Evolutionary conservation across 2,113 vertebrate species (phyloP).

Genomic region (Tragelaphus scriptus): DNA sequence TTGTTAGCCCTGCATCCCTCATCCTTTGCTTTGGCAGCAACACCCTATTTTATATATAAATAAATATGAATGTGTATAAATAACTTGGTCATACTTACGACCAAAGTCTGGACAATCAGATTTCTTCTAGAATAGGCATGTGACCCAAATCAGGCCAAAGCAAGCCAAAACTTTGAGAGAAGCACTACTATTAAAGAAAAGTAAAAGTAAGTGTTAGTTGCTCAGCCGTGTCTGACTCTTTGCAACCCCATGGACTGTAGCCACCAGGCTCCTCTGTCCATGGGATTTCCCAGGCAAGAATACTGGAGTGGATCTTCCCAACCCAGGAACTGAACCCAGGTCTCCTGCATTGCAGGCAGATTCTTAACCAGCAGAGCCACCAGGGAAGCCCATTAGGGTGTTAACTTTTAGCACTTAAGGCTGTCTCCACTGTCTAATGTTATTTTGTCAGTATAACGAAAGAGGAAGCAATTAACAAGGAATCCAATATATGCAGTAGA

Average conservation of each 20-base stretch:
- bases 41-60: not conserved
- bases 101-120: not conserved
- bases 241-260: no score
- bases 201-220: not conserved
- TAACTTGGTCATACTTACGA: not conserved
- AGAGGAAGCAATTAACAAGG: not conserved
- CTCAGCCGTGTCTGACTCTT: no score
- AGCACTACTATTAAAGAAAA: not conserved
- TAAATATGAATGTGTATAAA: not conserved
- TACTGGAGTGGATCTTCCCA: not conserved
- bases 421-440: not conserved
- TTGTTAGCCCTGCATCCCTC: not conserved
- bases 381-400: not conserved
- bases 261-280: not conserved
- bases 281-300: not conserved
- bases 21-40: not conserved
- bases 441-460: not conserved
- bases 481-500: not conserved
- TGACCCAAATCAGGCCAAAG: not conserved
- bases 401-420: not conserved
- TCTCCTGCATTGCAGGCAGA: not conserved
- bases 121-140: not conserved
- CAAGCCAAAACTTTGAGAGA: not conserved
- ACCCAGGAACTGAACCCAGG: not conserved
- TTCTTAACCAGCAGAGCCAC: not conserved